These are phyloP conservation scores for Leptodactylus fuscus DNA, from an alignment of 2,113 vertebrate genomes.

Conservation along the genomic window DNA sequence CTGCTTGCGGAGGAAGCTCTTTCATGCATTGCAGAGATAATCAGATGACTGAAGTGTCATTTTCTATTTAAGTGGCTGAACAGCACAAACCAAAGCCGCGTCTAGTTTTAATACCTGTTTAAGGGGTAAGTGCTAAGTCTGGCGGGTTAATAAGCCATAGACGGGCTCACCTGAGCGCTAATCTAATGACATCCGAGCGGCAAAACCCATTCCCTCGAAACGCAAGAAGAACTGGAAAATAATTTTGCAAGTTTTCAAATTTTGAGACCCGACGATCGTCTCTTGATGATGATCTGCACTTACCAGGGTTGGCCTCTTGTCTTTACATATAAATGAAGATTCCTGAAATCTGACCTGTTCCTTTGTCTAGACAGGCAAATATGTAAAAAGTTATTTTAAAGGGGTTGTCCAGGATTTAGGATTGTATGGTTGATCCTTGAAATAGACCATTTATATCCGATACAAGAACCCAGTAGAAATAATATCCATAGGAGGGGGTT, in stretches of 20 bases:
- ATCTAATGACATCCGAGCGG: background rate
- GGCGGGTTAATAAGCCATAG: slow-evolving; percentile 8
- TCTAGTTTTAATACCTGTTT: slow-evolving; percentile 26
- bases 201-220: background rate
- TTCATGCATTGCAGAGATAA: slow-evolving; percentile 37
- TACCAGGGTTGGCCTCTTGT: too few species aligned
- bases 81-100: slow-evolving; percentile 30
- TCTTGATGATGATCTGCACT: too few species aligned
- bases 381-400: too few species aligned
- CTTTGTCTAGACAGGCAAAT: too few species aligned
- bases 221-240: background rate
- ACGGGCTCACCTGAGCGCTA: background rate
- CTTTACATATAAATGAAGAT: too few species aligned
- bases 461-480: too few species aligned
- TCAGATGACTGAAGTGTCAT: slow-evolving; percentile 55
- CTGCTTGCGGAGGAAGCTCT: slow-evolving; percentile 31
- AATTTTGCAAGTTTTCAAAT: background rate
- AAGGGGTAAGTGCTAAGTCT: background rate
- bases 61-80: slow-evolving; percentile 51
- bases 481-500: too few species aligned
- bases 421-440: too few species aligned
- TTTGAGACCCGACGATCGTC: too few species aligned
- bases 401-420: too few species aligned
- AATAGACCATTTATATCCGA: too few species aligned
- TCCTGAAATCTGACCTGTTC: too few species aligned